Conservation (phyloP, 2,888 invertebrate species). For the Polydrusus cervinus region DNA sequence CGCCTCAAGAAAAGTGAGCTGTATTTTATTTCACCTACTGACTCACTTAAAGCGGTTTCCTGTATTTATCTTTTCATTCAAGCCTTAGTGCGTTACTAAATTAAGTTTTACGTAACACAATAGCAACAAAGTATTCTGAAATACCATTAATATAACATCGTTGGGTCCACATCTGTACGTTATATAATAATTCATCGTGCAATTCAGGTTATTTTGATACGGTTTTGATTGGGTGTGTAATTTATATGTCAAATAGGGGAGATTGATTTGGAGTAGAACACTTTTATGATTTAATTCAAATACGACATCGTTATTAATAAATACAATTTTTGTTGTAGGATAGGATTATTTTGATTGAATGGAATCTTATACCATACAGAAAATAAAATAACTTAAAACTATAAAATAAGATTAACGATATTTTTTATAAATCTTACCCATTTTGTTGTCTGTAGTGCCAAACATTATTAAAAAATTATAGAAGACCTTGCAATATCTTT, state of each 20-base stretch:
- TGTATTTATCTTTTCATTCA: background rate
- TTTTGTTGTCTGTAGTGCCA: no score
- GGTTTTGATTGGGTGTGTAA: constrained; percentile 8
- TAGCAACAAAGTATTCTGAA: constrained; percentile 10
- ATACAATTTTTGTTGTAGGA: no score
- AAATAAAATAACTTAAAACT: no score
- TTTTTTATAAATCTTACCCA: no score
- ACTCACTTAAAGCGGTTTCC: constrained; percentile 24
- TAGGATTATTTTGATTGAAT: no score
- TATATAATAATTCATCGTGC: constrained; percentile 3
- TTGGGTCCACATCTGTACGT: constrained; percentile 4
- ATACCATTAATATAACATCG: constrained; percentile 17
- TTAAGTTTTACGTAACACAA: constrained; percentile 5
- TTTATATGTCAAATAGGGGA: constrained; percentile 17
- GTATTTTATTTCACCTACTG: constrained; percentile 27
- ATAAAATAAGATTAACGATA: no score
- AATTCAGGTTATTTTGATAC: constrained; percentile 18
- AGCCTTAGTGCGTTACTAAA: constrained; percentile 16
- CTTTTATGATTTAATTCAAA: background rate
- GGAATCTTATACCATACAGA: no score
- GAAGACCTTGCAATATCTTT: no score
- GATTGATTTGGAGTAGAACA: background rate
- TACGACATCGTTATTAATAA: no score
- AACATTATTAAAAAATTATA: no score
- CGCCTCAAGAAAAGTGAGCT: constrained; percentile 15